Percentiles rank a stretch among this genome's conserved stretches.
phyloP scores from a whole-genome alignment of 2,888 invertebrate genomes.

The Lamellibrachia columna region DNA sequence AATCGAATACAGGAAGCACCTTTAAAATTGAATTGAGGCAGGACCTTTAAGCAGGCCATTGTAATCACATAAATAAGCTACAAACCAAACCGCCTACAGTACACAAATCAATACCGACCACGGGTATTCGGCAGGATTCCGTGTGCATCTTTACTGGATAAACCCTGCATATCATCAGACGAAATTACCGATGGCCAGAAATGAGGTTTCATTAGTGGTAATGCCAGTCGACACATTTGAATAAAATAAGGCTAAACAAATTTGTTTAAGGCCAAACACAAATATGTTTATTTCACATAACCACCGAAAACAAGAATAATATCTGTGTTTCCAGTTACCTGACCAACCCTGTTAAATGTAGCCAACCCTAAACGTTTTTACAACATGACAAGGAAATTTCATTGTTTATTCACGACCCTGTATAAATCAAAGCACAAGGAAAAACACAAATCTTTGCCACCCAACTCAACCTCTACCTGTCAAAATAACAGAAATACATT shows the following conservation, averaged over 20 bases:
- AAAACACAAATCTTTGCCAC: no score
- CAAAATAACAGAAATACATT: no score
- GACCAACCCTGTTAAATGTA: no score
- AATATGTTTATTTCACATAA: not conserved
- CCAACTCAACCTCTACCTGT: no score
- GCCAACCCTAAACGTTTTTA: no score
- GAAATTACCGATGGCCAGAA: not conserved
- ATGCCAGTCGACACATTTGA: not conserved
- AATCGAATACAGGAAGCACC: no score
- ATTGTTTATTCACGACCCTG: no score
- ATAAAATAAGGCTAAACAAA: constrained; percentile 1
- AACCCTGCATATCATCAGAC: not conserved
- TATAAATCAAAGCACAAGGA: no score
- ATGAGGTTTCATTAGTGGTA: not conserved
- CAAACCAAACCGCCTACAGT: not conserved
- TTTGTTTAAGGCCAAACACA: not conserved
- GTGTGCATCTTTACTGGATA: not conserved
- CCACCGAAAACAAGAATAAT: not conserved
- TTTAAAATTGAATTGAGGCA: not conserved
- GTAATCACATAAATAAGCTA: not conserved
- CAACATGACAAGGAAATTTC: no score
- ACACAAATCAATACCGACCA: not conserved
- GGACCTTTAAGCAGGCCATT: not conserved
- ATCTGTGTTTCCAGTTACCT: no score
- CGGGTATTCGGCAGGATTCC: not conserved